Evolutionary conservation across 2,113 vertebrate genomes (phyloP), one percentile per base, ranked within the genome.

Genomic region (Strix aluco): DNA sequence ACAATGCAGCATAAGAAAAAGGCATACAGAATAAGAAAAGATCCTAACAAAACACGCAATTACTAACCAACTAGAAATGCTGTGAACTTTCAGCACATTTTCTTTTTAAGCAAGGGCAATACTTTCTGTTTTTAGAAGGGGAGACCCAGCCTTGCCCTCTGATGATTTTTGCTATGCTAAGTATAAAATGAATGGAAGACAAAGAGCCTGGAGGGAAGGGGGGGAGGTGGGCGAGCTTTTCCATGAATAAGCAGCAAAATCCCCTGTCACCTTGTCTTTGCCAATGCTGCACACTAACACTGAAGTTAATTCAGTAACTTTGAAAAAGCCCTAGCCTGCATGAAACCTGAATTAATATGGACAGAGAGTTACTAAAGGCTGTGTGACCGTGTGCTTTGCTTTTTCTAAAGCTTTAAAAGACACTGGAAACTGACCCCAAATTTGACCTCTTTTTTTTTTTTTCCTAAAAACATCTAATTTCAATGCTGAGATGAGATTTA

Each of bases 321-420:
- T 3, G 23, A 95, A 86, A 97, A 93, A 81, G 29, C 13, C 38
- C 51, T 81, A 71, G 84, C 42, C 47, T 94, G 57, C 61, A 79
- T 36, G 29, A 96, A 93, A 92, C 30, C 57, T 77, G 73, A 93
- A 97, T 92, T 92, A 87, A 79, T 88, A 78, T 18, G 58, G 85
- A 80, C 61, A 89, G n/a, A 52, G 44, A 73, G 17, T 65, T 78
- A 83, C 65, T 58, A 79, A 93, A 90, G 72, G 32, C 46, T 95
- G 38, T n/a, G 54, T 66, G 49, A 78, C 44, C 46, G 29, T 6
- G 38, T 81, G 52, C 72, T 94, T 94, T 91, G 42, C 4, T 88
- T 85, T 84, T 96, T 70, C 73, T 93, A 82, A 96, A 84, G 67
- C 79, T 94, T 90, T 93, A 81, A 85, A n/a, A 88, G 61, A 77